Conservation (phyloP, 1,140 invertebrate species). For the Microvelia longipes region DNA sequence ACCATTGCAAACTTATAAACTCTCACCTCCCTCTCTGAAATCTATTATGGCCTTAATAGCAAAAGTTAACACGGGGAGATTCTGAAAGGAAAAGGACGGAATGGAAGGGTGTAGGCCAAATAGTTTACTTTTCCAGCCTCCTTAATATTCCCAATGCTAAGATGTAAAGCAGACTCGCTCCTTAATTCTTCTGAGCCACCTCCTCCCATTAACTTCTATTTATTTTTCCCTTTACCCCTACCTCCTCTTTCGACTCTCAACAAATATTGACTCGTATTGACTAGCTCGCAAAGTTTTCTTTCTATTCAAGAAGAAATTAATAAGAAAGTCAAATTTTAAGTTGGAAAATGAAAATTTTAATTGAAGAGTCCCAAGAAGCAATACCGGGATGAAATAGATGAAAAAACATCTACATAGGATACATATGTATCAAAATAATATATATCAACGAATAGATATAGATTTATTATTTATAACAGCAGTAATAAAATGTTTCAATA, state of each 20-base stretch:
- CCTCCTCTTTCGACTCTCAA: background rate
- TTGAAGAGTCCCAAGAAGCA: too few relatives aligned
- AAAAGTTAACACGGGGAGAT: constrained; percentile 12
- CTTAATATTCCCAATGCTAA: background rate
- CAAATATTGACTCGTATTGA: background rate
- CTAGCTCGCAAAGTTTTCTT: too few relatives aligned
- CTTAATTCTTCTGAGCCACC: background rate
- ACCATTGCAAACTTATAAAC: constrained; percentile 16
- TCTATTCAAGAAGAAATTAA: too few relatives aligned
- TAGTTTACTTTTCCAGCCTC: background rate
- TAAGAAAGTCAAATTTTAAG: too few relatives aligned
- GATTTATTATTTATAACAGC: too few relatives aligned
- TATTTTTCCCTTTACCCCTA: background rate
- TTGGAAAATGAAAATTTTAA: too few relatives aligned
- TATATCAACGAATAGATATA: too few relatives aligned
- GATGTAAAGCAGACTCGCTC: background rate
- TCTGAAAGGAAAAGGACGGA: background rate
- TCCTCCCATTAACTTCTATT: background rate
- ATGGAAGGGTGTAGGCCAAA: background rate
- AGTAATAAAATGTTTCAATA: too few relatives aligned
- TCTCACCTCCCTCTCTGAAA: constrained; percentile 10
- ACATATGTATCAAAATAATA: too few relatives aligned
- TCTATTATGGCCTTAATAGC: constrained; percentile 17
- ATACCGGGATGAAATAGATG: too few relatives aligned
- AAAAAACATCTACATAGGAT: too few relatives aligned